phyloP scores from a whole-genome alignment of 2,888 invertebrate genomes.

The Ophion obscuratus region DNA sequence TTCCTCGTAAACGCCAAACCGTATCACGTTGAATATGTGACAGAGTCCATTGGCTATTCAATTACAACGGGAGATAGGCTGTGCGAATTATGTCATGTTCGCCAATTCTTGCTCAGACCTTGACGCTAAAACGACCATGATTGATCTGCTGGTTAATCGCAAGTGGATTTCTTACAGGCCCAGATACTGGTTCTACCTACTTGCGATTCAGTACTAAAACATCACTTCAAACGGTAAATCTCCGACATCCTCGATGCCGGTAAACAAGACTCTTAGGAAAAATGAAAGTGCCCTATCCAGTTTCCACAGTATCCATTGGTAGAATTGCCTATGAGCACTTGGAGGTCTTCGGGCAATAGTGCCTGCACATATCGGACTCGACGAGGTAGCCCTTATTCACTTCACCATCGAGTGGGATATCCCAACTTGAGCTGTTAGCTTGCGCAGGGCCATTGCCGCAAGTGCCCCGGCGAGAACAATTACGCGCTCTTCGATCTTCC shows the following conservation, averaged over 20 bases:
- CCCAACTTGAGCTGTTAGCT: neutral
- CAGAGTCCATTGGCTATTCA: neutral
- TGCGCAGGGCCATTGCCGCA: neutral
- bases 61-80: neutral
- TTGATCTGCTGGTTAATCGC: neutral
- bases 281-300: neutral
- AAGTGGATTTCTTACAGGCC: neutral
- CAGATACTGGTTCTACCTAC: neutral
- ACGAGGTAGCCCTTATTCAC: neutral
- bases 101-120: neutral
- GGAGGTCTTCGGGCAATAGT: neutral
- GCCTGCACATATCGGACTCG: neutral
- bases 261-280: neutral
- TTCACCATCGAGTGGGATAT: neutral
- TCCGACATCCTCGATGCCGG: neutral
- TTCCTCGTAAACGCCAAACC: too few species aligned
- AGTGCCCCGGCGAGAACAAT: neutral
- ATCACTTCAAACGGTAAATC: neutral
- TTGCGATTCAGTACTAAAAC: neutral
- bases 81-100: neutral
- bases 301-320: neutral
- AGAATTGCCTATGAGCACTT: neutral
- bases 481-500: neutral
- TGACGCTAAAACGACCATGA: neutral
- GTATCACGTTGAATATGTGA: neutral